Evolutionary conservation across 2,888 invertebrate species (phyloP).

Genomic region (Eupeodes latifasciatus): DNA sequence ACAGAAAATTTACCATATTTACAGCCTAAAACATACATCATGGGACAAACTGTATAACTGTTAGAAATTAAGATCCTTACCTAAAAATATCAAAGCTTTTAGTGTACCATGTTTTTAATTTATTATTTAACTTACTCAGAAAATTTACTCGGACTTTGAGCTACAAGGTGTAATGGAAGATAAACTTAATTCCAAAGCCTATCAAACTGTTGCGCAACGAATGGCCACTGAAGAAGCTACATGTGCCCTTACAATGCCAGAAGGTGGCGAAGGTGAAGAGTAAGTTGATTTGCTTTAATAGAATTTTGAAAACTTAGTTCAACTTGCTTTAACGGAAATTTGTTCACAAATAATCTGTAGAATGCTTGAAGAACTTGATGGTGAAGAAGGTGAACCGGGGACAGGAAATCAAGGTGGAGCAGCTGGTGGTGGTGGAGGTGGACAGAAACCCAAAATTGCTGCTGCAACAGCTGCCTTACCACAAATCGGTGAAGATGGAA

Average conservation of each 20-base stretch:
- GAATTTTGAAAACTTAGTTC: too few species aligned
- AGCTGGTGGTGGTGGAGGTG: slow-evolving; percentile 80
- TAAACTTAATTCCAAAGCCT: slow-evolving; percentile 97
- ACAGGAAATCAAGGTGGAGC: slow-evolving; percentile 77
- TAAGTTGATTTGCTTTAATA: slow-evolving; percentile 78
- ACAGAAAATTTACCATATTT: too few species aligned
- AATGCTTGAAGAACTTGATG: slow-evolving; percentile 78
- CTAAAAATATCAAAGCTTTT: too few species aligned
- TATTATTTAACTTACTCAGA: slow-evolving; percentile 86
- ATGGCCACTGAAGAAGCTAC: slow-evolving; percentile 99
- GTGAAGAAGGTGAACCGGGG: slow-evolving; percentile 79
- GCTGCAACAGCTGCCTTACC: slow-evolving; percentile 81
- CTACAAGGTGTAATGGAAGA: slow-evolving; percentile 99
- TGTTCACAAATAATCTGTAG: slow-evolving; percentile 60
- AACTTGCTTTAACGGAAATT: too few species aligned
- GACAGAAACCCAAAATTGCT: slow-evolving; percentile 82
- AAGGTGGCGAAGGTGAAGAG: slow-evolving; percentile 89
- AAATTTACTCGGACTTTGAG: slow-evolving; percentile 99
- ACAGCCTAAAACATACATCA: too few species aligned
- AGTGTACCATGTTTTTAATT: too few species aligned
- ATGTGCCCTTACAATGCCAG: slow-evolving; percentile 93
- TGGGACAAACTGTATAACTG: too few species aligned
- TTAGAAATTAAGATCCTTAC: too few species aligned
- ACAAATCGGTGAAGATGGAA: slow-evolving; percentile 87
- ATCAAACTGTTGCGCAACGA: slow-evolving; percentile 95